These are phyloP conservation scores for Takifugu rubripes DNA, from an alignment of 2,797 vertebrate species.

Conservation along the genomic window DNA sequence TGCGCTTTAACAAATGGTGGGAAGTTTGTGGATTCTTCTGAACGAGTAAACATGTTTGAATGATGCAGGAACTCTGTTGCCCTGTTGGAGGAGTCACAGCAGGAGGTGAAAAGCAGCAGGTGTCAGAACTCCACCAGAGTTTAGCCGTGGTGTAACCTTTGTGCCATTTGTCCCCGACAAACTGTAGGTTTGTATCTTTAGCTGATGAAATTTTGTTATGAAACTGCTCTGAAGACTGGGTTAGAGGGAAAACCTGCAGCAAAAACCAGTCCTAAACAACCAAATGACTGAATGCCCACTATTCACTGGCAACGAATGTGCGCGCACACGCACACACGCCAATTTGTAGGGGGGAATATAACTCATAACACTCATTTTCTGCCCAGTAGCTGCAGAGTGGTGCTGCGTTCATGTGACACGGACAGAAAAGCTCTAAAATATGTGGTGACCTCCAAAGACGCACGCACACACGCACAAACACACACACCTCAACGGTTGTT, in stretches of 20 bases:
- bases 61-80: background rate
- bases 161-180: too few relatives aligned
- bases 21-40: background rate
- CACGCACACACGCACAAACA: background rate
- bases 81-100: background rate
- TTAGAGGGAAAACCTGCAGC: constrained; percentile 10
- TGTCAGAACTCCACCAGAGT: background rate
- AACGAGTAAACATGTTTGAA: background rate
- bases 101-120: constrained; percentile 10
- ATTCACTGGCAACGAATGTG: constrained; percentile 53
- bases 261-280: constrained; percentile 15
- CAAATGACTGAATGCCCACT: constrained; percentile 55
- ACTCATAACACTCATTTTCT: constrained; percentile 43
- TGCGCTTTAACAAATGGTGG: background rate
- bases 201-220: too few relatives aligned
- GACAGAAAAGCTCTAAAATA: too few relatives aligned
- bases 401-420: constrained; percentile 28
- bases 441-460: background rate
- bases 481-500: background rate
- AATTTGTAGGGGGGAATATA: constrained; percentile 50
- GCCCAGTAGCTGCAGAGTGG: constrained; percentile 39
- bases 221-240: background rate
- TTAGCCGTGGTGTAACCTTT: background rate
- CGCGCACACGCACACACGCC: constrained; percentile 17
- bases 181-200: too few relatives aligned